Base-by-base conservation (phyloP, 2,113 vertebrate species). In the Nibea coibor region DNA sequence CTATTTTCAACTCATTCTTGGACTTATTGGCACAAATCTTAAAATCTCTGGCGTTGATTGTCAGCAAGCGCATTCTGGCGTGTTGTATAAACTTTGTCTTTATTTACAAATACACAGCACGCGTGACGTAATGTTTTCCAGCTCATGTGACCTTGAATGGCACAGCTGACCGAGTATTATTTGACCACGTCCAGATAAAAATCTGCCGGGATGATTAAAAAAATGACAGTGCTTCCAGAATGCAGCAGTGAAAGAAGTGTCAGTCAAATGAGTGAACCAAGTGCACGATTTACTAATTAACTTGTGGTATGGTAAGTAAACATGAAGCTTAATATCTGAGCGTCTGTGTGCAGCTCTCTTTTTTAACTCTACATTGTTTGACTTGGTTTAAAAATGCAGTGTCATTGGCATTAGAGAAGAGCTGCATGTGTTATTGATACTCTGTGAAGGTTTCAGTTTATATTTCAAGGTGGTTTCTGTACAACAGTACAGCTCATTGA, bases 171-270 rank as follows among this genome's bases (percentile, higher is more conserved):
- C 22, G 43, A 50, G 73, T 81, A 20, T 72, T 88, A 50, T 85
- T 81, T 78, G 67, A 77, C 39, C 75, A 42, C 2, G 11, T 75
- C 20, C 22, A 71, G 83, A 88, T 83, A n/a, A 80, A 35, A 75
- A 78, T 61, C 19, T 62, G 20, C 48, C 28, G 16, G 7, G 53
- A 28, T 69, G 50, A 82, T 51, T n/a, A 57, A 72, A 63, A 31
- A 47, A 47, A 5, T 50, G 50, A 61, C 61, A 9, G 10, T 16
- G 2, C 4, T 42, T 1, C 39, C 17, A 24, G 42, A 39, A 17
- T 31, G 19, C 42, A 57, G 16, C 48, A 63, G 8, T 20, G 26
- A 20, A 28, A 24, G 68, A 20, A 78, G 35, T 50, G 73, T 48
- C 22, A 76, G 10, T 56, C 3, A 50, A 19, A 10, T 57, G 11